These are phyloP conservation scores for Austrolebias charrua DNA, from an alignment of 2,797 vertebrate species.

Conservation along the genomic window DNA sequence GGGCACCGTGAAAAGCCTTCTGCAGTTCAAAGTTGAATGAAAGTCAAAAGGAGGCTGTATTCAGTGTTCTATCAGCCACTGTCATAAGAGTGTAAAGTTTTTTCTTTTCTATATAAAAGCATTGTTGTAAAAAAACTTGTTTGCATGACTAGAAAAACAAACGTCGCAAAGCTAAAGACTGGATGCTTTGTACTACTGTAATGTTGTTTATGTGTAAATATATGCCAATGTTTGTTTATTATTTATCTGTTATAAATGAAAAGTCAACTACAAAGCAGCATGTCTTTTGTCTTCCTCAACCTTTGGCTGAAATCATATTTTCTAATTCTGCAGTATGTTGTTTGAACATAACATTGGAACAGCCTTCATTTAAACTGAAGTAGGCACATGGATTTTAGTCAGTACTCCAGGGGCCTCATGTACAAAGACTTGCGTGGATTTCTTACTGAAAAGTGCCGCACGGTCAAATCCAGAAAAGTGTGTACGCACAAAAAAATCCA, in stretches of 20 bases:
- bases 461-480: no score
- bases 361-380: no score
- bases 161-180: constrained; percentile 55
- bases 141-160: constrained; percentile 85
- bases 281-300: constrained; percentile 54
- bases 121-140: constrained; percentile 70
- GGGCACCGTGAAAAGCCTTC: constrained; percentile 17
- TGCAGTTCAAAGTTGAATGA: constrained; percentile 1
- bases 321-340: constrained; percentile 56
- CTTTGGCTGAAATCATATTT: constrained; percentile 55
- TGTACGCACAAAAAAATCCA: no score
- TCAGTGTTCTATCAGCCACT: constrained; percentile 42
- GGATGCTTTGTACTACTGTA: constrained; percentile 73
- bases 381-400: no score
- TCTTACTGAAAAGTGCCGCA: no score
- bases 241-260: constrained; percentile 88
- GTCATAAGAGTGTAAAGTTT: constrained; percentile 56
- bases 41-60: constrained; percentile 28
- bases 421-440: no score
- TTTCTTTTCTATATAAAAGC: constrained; percentile 42
- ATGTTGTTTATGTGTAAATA: constrained; percentile 88
- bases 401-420: no score
- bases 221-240: constrained; percentile 83
- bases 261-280: constrained; percentile 71
- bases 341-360: no score